Percentiles rank a stretch among this genome's conserved stretches.
phyloP scores from a whole-genome alignment of 1,140 invertebrate species.

The Ephestia elutella region DNA sequence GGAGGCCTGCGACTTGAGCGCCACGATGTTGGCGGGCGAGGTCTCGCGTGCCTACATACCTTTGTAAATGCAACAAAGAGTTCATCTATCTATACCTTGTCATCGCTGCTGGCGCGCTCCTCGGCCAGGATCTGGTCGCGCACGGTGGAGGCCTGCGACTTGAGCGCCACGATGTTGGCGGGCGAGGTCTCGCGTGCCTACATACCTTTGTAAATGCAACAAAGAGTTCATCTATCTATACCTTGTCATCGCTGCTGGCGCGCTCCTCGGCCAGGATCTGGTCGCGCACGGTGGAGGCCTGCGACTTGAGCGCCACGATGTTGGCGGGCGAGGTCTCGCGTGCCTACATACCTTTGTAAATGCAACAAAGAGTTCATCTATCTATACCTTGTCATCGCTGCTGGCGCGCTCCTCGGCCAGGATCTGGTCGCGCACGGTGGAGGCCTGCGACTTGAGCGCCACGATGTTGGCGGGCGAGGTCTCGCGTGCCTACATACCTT shows the following conservation, averaged over 20 bases:
- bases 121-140: no score
- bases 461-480: conserved; percentile 88
- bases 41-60: no score
- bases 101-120: conserved; percentile 79
- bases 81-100: no score
- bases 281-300: conserved; percentile 89
- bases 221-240: no score
- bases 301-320: conserved; percentile 88
- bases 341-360: conserved; percentile 80
- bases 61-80: no score
- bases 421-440: conserved; percentile 89
- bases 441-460: conserved; percentile 87
- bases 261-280: conserved; percentile 87
- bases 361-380: no score
- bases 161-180: no score
- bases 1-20: no score
- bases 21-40: no score
- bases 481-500: conserved; percentile 80
- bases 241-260: conserved; percentile 78
- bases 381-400: conserved; percentile 77
- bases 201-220: no score
- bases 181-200: no score
- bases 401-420: conserved; percentile 83
- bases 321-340: conserved; percentile 85
- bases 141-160: no score